A percentile compares a stretch with the other conserved stretches of the same genome.
Conservation (phyloP, 2,888 invertebrate species). For the Folsomia candida region DNA sequence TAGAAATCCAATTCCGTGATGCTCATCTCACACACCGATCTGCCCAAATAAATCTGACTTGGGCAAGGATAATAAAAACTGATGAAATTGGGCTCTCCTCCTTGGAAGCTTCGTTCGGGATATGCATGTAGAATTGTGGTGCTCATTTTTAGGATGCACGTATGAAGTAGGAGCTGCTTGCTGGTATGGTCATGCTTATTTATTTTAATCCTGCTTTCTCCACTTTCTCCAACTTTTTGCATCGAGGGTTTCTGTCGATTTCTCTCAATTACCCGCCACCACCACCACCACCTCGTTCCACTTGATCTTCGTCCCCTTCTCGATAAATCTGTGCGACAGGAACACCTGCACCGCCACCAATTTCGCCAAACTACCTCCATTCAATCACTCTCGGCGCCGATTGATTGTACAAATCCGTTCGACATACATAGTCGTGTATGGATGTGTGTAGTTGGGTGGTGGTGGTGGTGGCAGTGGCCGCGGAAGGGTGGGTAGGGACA, state of each 20-base stretch:
- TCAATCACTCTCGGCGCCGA: background rate
- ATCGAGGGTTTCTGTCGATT: background rate
- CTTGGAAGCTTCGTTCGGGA: too few species aligned
- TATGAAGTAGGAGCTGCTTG: background rate
- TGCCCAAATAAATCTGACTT: conserved; percentile 14
- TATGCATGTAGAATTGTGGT: too few species aligned
- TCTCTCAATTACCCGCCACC: conserved; percentile 2
- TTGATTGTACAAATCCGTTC: background rate
- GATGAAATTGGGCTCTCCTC: conserved; percentile 13
- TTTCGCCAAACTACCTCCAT: background rate
- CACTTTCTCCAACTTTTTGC: background rate
- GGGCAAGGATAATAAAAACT: conserved; percentile 13
- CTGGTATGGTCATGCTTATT: background rate
- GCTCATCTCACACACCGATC: conserved; percentile 4
- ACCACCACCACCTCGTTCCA: background rate
- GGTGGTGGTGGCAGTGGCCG: too few species aligned
- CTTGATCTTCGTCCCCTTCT: background rate
- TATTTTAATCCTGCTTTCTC: conserved; percentile 1
- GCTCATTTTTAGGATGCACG: background rate
- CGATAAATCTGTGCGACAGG: background rate
- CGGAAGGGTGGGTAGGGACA: too few species aligned
- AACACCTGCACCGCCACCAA: background rate
- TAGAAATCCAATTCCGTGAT: conserved; percentile 9
- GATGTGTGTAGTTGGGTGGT: too few species aligned
- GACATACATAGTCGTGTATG: too few species aligned